Evolutionary conservation across 2,113 vertebrate species (phyloP).

Genomic region (Naja naja): DNA sequence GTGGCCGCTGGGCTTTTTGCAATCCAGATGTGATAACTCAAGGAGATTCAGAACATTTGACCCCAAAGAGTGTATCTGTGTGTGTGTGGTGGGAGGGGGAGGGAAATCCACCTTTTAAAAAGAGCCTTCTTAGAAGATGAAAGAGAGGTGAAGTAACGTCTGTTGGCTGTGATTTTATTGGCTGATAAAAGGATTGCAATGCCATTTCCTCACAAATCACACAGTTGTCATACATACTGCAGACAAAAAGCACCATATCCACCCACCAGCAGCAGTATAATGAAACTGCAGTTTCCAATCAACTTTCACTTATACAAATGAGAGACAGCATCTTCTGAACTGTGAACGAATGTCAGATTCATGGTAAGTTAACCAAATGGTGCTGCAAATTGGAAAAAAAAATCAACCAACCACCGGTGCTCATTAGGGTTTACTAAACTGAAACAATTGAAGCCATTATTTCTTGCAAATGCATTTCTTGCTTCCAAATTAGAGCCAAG

Average conservation of each 20-base stretch:
- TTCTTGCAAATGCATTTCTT: slow-evolving; percentile 31
- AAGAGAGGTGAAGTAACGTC: slow-evolving; percentile 46
- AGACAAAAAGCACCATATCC: slow-evolving; percentile 22
- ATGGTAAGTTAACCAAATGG: slow-evolving; percentile 48
- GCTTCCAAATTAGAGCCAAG: slow-evolving; percentile 7
- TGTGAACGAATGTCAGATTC: slow-evolving; percentile 50
- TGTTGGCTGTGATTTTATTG: slow-evolving; percentile 47
- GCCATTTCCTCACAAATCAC: slow-evolving; percentile 44
- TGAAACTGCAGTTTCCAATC: slow-evolving; percentile 49
- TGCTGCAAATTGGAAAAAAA: neutral
- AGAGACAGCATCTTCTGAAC: slow-evolving; percentile 51
- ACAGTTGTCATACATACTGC: slow-evolving; percentile 28
- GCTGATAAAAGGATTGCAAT: slow-evolving; percentile 19
- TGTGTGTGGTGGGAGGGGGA: neutral
- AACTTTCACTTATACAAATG: slow-evolving; percentile 55
- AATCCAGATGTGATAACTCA: neutral
- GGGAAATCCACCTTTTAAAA: neutral
- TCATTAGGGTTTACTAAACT: slow-evolving; percentile 22
- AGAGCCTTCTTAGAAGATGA: neutral
- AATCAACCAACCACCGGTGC: slow-evolving; percentile 37
- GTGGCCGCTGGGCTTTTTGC: neutral
- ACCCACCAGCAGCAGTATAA: slow-evolving; percentile 58
- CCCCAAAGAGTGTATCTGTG: neutral
- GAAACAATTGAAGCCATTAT: slow-evolving; percentile 17
- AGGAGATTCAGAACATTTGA: neutral